Evolutionary conservation across 2,797 vertebrate species (phyloP).

Genomic region (Cygnus olor): DNA sequence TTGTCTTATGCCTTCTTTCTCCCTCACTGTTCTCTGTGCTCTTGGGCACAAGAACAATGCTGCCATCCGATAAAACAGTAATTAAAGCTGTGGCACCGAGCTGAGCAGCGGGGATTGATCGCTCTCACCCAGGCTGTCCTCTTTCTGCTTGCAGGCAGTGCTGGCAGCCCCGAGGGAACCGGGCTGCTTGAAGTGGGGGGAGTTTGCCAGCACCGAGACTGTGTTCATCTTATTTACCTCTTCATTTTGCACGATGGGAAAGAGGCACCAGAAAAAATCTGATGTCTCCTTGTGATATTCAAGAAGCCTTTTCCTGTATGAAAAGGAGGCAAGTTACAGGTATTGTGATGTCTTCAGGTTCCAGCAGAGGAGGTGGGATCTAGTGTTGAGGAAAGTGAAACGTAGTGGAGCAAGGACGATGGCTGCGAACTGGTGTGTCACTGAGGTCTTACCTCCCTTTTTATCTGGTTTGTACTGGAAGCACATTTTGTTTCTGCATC

Average conservation of each 20-base stretch:
- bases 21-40: background rate
- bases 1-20: background rate
- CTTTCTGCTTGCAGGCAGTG: background rate
- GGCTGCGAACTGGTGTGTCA: background rate
- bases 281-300: accelerated
- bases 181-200: too few relatives aligned
- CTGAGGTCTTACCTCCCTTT: background rate
- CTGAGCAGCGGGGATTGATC: background rate
- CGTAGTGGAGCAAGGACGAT: background rate
- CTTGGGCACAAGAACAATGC: background rate
- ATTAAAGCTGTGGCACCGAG: background rate
- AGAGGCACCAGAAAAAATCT: background rate
- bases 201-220: background rate
- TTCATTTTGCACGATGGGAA: background rate
- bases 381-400: accelerated
- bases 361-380: background rate
- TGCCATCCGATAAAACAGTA: background rate
- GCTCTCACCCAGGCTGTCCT: background rate
- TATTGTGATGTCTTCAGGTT: background rate
- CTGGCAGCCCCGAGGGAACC: background rate
- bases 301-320: background rate
- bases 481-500: background rate
- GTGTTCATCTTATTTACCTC: background rate
- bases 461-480: background rate
- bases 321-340: background rate